Percentiles rank a stretch among this genome's conserved stretches.
phyloP scores from a whole-genome alignment of 2,113 vertebrate genomes.

The Castor canadensis region DNA sequence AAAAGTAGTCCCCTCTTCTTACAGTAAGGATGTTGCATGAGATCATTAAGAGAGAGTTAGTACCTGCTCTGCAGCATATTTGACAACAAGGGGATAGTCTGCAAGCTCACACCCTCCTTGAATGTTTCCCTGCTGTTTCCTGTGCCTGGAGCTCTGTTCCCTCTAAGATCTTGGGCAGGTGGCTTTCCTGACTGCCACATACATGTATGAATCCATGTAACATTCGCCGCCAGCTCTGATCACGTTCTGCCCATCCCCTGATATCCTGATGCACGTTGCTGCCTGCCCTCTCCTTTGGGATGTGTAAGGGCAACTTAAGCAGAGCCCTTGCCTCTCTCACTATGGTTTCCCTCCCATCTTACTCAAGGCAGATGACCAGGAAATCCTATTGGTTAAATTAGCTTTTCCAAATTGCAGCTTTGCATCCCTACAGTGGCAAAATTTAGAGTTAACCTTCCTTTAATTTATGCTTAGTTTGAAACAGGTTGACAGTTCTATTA shows the following conservation, averaged over 20 bases:
- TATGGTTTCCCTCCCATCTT: background rate
- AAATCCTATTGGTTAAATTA: background rate
- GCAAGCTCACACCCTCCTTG: background rate
- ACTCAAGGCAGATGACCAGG: background rate
- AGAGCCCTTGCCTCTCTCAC: no score
- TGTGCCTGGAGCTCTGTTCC: background rate
- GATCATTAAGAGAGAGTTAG: background rate
- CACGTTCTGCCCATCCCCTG: background rate
- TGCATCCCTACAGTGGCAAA: background rate
- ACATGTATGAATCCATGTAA: background rate
- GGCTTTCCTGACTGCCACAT: background rate
- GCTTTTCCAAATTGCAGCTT: background rate
- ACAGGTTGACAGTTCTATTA: background rate
- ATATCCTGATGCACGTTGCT: background rate
- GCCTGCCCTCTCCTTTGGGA: background rate
- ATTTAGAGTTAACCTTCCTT: background rate
- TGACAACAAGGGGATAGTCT: background rate
- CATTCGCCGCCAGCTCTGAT: background rate
- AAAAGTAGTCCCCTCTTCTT: background rate
- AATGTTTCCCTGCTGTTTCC: background rate
- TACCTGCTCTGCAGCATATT: background rate
- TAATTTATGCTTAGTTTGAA: conserved; percentile 8
- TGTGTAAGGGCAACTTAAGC: background rate
- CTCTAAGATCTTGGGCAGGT: background rate
- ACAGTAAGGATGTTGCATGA: background rate